Evolutionary conservation across 2,113 vertebrate genomes (phyloP), one percentile per base, ranked within the genome.

Genomic region (Mus spicilegus): DNA sequence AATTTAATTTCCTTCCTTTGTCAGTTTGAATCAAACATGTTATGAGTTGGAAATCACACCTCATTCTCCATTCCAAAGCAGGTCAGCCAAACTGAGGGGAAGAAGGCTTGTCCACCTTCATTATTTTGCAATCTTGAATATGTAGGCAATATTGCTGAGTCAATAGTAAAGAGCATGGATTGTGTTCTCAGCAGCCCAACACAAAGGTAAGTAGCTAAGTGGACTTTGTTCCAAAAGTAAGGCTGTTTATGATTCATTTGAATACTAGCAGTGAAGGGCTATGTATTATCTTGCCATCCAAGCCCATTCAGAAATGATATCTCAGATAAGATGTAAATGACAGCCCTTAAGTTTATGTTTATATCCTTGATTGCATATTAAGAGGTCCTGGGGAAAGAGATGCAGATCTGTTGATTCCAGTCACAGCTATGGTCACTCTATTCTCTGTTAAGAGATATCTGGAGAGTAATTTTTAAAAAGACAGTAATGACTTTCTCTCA

Each of bases 1-100:
- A 95, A 97, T 84, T 94, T 92, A 95, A 97, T 96, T 96, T 97
- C 87, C 51, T 91, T 61, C 24, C 63, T 95, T 84, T 95, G 91
- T 94, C 91, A 90, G 51, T 63, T 96, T 90, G 51, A 94, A 94
- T 93, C 90, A 94, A 91, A 93, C 70, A 72, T 90, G 69, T 49
- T 54, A 85, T 13, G 1, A 4, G 20, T 28, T 94, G 77, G 87
- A 97, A 95, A 93, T 87, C 75, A 65, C 1, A 80, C 28, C 72
- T 93, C 92, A 24, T 58, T 91, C 76, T 93, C 56, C 63, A 81
- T 81, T 93, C 8, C 73, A 81, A 96, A 90, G 58, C 24, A 80
- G 61, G 39, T n/a, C 28, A 33, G 76, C 33, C 58, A 30, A 61
- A 67, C 56, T 91, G 22, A 7, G 39, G 33, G 8, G 24, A 87